Percentiles rank a stretch among this genome's conserved stretches.
These are phyloP conservation scores for Trachelus iudaicus DNA, from an alignment of 2,888 invertebrate species.

Conservation along the genomic window DNA sequence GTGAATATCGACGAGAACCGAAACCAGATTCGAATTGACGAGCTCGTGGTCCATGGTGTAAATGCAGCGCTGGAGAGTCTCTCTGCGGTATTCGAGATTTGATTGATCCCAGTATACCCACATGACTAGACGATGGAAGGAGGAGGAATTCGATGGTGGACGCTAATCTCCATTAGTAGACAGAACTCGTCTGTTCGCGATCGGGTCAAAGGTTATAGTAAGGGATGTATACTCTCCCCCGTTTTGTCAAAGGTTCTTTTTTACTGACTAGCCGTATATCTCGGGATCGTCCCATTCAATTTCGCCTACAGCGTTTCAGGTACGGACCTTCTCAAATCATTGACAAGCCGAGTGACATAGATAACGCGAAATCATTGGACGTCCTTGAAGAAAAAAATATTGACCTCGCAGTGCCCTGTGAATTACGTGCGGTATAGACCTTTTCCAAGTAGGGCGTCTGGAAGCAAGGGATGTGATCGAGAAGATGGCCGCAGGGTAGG, in stretches of 20 bases:
- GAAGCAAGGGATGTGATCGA: background rate
- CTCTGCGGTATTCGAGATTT: slow-evolving; percentile 46
- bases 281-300: background rate
- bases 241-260: background rate
- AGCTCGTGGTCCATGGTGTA: slow-evolving; percentile 46
- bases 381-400: no score
- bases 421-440: no score
- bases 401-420: no score
- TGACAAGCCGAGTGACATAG: no score
- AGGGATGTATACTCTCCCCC: no score
- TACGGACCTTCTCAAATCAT: no score
- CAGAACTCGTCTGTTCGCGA: slow-evolving; percentile 9
- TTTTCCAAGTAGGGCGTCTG: no score
- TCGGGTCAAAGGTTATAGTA: background rate
- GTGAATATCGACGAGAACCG: slow-evolving; percentile 36
- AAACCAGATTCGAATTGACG: slow-evolving; percentile 40
- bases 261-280: background rate
- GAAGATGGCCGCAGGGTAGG: no score
- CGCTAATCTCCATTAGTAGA: slow-evolving; percentile 49
- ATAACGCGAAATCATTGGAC: no score
- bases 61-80: slow-evolving; percentile 49
- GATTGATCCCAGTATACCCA: slow-evolving; percentile 43
- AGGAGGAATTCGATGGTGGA: slow-evolving; percentile 34
- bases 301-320: background rate
- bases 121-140: background rate